Conservation (phyloP, 1,140 invertebrate species). For the Sycobia sp. region DNA sequence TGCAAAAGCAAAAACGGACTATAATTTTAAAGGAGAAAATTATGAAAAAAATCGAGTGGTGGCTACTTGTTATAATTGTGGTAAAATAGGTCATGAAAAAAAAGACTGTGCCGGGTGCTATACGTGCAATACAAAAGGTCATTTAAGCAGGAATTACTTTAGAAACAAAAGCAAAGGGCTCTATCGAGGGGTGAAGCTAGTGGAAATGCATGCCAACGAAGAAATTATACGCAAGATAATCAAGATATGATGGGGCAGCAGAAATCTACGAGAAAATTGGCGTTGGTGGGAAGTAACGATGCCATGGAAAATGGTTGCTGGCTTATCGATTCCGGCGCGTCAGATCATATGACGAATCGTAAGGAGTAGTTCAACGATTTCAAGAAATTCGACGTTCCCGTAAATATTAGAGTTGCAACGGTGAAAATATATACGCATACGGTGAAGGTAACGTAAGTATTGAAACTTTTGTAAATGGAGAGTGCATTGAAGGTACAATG, state of each 20-base stretch:
- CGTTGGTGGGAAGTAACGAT: neutral
- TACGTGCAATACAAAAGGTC: neutral
- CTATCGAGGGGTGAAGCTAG: neutral
- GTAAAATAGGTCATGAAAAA: neutral
- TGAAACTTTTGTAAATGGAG: neutral
- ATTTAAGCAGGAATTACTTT: neutral
- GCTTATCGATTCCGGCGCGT: constrained; percentile 14
- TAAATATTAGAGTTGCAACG: neutral
- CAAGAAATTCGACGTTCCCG: neutral
- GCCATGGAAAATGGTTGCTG: neutral
- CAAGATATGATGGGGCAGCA: neutral
- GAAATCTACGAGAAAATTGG: neutral
- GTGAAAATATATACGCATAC: neutral
- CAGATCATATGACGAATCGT: constrained; percentile 11
- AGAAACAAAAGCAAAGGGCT: neutral
- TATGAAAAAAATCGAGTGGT: neutral
- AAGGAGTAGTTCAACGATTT: neutral
- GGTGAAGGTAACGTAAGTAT: constrained; percentile 7
- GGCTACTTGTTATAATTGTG: neutral
- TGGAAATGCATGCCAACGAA: no score
- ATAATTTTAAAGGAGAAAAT: neutral
- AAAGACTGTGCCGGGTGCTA: neutral
- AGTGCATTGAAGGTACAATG: neutral
- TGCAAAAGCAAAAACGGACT: neutral
- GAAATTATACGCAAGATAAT: no score